Evolutionary conservation across 2,888 invertebrate genomes (phyloP).

Genomic region (Elysia crispata): DNA sequence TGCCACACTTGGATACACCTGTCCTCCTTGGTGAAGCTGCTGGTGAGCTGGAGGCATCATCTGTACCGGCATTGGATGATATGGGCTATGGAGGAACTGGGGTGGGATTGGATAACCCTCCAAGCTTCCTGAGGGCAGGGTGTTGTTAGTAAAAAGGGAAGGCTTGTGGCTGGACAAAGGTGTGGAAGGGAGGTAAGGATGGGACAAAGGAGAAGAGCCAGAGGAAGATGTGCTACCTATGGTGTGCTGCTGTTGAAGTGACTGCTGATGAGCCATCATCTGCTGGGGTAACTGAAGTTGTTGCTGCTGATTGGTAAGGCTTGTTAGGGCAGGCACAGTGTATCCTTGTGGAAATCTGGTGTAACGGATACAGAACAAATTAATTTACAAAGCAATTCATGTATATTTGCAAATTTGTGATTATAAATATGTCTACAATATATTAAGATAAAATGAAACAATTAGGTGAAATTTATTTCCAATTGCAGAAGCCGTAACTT

Average conservation of each 20-base stretch:
- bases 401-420: too few relatives aligned
- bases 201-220: background rate
- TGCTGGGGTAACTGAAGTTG: slow-evolving; percentile 18
- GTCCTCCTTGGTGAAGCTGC: background rate
- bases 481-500: too few relatives aligned
- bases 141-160: slow-evolving; percentile 2
- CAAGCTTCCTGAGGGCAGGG: too few relatives aligned
- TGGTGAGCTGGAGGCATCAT: slow-evolving; percentile 27
- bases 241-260: slow-evolving; percentile 20
- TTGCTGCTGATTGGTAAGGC: slow-evolving; percentile 35
- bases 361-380: too few relatives aligned
- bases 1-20: background rate
- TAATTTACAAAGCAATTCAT: too few relatives aligned
- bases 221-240: slow-evolving; percentile 1
- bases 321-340: slow-evolving; percentile 9
- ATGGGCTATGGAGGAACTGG: slow-evolving; percentile 11
- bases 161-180: background rate
- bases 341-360: slow-evolving; percentile 22
- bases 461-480: too few relatives aligned
- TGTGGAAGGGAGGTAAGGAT: slow-evolving; percentile 10
- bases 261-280: background rate
- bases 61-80: background rate
- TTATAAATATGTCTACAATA: too few relatives aligned
- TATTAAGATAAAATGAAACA: too few relatives aligned
- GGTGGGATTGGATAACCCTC: slow-evolving; percentile 22